These are phyloP conservation scores for Sciurus vulgaris DNA, from an alignment of 2,797 vertebrate genomes.

Conservation along the genomic window DNA sequence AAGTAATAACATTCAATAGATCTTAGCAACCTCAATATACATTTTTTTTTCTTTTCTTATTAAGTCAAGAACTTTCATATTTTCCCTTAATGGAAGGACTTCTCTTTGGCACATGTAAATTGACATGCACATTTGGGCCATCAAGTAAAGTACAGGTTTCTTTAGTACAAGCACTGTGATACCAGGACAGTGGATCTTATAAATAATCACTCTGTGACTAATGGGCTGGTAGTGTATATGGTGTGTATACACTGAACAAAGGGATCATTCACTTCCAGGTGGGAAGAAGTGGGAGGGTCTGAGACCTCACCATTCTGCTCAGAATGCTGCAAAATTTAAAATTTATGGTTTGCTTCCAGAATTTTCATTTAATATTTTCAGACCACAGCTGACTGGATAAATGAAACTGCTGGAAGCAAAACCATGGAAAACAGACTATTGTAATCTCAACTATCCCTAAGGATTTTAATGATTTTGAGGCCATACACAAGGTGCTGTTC, in stretches of 20 bases:
- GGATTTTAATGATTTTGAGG: slow-evolving; percentile 11
- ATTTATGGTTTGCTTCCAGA: neutral
- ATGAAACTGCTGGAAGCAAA: neutral
- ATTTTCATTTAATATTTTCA: neutral
- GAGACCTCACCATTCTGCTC: neutral
- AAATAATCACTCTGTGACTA: neutral
- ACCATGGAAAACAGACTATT: neutral
- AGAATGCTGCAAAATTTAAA: neutral
- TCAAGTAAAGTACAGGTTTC: neutral
- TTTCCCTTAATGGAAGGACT: neutral
- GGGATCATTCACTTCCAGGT: neutral
- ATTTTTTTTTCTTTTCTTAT: neutral
- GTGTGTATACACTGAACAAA: neutral
- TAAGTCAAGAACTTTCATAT: neutral
- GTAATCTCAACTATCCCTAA: neutral
- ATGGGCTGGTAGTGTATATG: too few species aligned
- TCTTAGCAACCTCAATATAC: neutral
- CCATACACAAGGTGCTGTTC: neutral
- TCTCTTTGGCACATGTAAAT: neutral
- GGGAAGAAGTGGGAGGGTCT: neutral
- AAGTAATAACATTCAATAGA: neutral
- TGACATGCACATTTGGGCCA: neutral
- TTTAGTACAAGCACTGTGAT: neutral
- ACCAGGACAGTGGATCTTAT: neutral
- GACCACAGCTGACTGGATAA: neutral